A percentile compares a stretch with the other conserved stretches of the same genome.
These are phyloP conservation scores for Ptilodon capucinus DNA, from an alignment of 2,888 invertebrate genomes.

Conservation along the genomic window DNA sequence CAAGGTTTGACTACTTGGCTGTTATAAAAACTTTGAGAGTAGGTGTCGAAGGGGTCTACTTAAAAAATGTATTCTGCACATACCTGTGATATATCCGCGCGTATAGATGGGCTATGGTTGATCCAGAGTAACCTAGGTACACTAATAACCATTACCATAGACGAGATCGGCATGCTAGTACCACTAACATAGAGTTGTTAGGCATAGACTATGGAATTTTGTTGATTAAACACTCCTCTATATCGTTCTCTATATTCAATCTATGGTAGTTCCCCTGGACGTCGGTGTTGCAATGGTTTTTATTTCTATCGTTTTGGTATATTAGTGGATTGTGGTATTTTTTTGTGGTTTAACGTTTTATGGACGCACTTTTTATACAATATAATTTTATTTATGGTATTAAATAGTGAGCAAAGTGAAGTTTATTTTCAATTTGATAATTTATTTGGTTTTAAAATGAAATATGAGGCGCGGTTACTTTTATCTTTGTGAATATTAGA, in stretches of 20 bases:
- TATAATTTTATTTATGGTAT: too few species aligned
- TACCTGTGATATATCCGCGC: slow-evolving; percentile 39
- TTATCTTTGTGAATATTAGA: slow-evolving; percentile 3
- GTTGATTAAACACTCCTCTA: slow-evolving; percentile 32
- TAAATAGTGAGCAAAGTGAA: too few species aligned
- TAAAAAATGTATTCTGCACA: slow-evolving; percentile 44
- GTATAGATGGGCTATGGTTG: slow-evolving; percentile 73
- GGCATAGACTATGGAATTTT: slow-evolving; percentile 47
- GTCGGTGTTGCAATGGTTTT: slow-evolving; percentile 62
- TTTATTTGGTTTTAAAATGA: too few species aligned
- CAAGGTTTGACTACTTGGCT: too few species aligned
- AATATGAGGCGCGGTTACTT: too few species aligned
- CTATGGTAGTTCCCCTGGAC: slow-evolving; percentile 53
- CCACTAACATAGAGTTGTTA: slow-evolving; percentile 66
- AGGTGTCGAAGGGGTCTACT: too few species aligned
- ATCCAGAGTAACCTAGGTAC: slow-evolving; percentile 52
- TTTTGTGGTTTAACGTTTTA: slow-evolving; percentile 4
- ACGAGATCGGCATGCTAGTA: slow-evolving; percentile 71
- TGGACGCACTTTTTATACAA: too few species aligned
- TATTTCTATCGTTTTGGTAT: slow-evolving; percentile 32
- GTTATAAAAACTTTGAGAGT: too few species aligned
- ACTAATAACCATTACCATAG: slow-evolving; percentile 50
- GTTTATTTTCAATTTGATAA: too few species aligned
- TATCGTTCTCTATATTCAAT: slow-evolving; percentile 39
- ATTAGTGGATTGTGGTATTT: slow-evolving; percentile 10